Evolutionary conservation across 2,113 vertebrate species (phyloP).

Genomic region (Galeopterus variegatus): DNA sequence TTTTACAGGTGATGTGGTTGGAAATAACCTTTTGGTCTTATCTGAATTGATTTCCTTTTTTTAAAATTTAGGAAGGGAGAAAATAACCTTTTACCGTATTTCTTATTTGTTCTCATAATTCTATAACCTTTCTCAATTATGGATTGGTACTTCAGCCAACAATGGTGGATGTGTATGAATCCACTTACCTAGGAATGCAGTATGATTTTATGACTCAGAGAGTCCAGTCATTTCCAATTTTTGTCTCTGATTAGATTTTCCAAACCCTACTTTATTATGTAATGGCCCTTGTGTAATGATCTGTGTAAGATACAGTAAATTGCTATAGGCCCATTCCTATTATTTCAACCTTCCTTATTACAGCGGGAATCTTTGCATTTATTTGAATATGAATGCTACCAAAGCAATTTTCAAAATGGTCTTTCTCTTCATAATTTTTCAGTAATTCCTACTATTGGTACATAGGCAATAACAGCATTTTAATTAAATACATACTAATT

Average conservation of each 20-base stretch:
- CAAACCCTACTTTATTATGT: constrained; percentile 74
- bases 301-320: constrained; percentile 80
- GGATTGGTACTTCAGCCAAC: constrained; percentile 35
- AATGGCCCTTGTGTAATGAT: constrained; percentile 76
- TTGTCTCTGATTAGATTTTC: constrained; percentile 81
- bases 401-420: constrained; percentile 71
- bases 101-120: constrained; percentile 70
- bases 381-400: constrained; percentile 75
- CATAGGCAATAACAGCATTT: constrained; percentile 38
- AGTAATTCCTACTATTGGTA: constrained; percentile 4
- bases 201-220: constrained; percentile 74
- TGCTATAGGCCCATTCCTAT: constrained; percentile 73
- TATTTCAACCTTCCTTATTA: constrained; percentile 77
- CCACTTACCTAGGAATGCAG: constrained; percentile 71
- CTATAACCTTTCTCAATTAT: constrained; percentile 63
- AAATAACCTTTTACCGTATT: constrained; percentile 59
- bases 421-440: constrained; percentile 49
- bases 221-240: constrained; percentile 76
- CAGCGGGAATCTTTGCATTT: constrained; percentile 61
- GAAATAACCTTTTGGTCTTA: constrained; percentile 63
- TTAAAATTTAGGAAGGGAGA: constrained; percentile 57
- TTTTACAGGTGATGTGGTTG: constrained; percentile 25
- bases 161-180: constrained; percentile 52
- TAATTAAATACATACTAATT: constrained; percentile 76
- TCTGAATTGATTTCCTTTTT: constrained; percentile 28